A percentile compares a stretch with the other conserved stretches of the same genome.
phyloP scores from a whole-genome alignment of 64 coral and sea anemone genomes.

The Pachyseris speciosa region DNA sequence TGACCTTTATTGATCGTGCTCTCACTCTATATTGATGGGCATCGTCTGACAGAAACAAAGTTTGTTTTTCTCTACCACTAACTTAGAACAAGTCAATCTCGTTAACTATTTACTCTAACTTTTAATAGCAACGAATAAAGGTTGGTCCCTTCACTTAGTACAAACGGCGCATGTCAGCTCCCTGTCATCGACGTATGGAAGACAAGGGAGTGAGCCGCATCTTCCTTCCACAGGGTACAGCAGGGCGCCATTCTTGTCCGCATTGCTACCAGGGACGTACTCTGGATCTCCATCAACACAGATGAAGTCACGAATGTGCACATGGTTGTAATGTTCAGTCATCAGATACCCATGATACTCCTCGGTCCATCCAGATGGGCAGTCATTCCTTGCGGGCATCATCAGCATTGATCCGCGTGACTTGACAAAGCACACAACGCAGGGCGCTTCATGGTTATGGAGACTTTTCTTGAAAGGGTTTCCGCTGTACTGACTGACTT shows the following conservation, averaged over 20 bases:
- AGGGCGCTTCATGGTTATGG: conserved; percentile 17
- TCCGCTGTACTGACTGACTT: neutral
- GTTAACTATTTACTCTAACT: too few relatives aligned
- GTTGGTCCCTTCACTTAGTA: neutral
- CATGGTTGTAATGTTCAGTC: neutral
- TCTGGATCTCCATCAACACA: conserved; percentile 55
- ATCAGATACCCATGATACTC: conserved; percentile 64
- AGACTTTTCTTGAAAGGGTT: neutral
- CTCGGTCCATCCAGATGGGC: conserved; percentile 48
- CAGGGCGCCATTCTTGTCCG: conserved; percentile 7
- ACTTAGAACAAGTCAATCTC: too few relatives aligned
- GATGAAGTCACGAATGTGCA: conserved; percentile 23
- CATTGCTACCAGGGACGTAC: conserved; percentile 1
- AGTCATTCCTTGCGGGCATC: conserved; percentile 63
- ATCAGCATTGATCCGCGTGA: conserved; percentile 47
- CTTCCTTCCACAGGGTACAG: conserved; percentile 50
- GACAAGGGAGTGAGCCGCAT: conserved; percentile 32
- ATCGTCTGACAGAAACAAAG: too few relatives aligned
- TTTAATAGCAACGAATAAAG: too few relatives aligned
- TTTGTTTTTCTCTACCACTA: too few relatives aligned
- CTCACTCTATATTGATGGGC: too few relatives aligned
- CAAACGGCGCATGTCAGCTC: conserved; percentile 62
- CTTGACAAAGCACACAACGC: conserved; percentile 42
- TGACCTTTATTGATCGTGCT: too few relatives aligned
- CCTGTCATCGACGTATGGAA: neutral